Percentiles rank a stretch among this genome's conserved stretches.
Conservation (phyloP, 2,113 vertebrate genomes). For the Rhagologus leucostigma region DNA sequence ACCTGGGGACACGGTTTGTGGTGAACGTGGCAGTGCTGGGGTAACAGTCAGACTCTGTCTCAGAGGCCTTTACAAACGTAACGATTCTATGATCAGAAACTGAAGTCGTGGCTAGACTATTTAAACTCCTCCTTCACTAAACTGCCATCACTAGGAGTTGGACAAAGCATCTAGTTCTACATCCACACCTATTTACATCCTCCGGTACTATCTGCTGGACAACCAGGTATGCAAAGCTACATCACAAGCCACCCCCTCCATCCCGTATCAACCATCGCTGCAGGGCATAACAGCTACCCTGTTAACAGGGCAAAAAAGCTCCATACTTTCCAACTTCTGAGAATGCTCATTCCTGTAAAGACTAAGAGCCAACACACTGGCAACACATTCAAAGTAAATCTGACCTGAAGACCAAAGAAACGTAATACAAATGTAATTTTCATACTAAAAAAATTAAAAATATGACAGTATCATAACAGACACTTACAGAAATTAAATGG, state of each 20-base stretch:
- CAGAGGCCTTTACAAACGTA: background rate
- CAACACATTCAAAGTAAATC: background rate
- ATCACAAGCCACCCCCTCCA: background rate
- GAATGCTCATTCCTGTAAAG: background rate
- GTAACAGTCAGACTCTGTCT: background rate
- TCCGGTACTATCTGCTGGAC: background rate
- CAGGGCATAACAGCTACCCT: background rate
- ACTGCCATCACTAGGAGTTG: background rate
- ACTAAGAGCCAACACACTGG: background rate
- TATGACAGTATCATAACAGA: background rate
- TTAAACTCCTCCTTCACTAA: background rate
- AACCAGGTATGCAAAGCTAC: background rate
- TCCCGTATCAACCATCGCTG: rapidly evolving
- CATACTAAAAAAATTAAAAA: background rate
- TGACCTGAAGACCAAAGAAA: background rate
- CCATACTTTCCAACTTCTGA: background rate
- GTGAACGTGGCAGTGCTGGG: background rate
- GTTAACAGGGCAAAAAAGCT: background rate
- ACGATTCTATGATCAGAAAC: background rate
- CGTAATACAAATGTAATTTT: background rate
- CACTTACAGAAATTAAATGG: background rate
- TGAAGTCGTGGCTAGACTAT: background rate
- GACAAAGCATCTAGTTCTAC: background rate
- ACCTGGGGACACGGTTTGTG: background rate
- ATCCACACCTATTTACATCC: background rate